These are phyloP conservation scores for Cheilosia scutellata DNA, from an alignment of 2,888 invertebrate genomes.

Conservation along the genomic window DNA sequence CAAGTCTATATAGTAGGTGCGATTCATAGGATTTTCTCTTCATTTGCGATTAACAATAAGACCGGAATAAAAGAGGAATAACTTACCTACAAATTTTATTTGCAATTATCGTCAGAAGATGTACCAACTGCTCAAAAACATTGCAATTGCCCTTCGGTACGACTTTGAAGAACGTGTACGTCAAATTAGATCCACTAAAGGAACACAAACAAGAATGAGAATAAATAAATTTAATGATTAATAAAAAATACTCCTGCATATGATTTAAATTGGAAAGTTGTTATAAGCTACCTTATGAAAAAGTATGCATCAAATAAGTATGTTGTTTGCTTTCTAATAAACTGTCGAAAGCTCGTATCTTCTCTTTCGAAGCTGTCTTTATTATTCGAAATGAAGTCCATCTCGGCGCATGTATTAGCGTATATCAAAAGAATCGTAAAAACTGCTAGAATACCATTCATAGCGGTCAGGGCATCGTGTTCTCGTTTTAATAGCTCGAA, in stretches of 20 bases:
- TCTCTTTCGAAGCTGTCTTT: constrained; percentile 17
- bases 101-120: constrained; percentile 85
- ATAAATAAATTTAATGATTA: not conserved
- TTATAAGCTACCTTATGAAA: constrained; percentile 85
- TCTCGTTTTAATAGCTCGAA: constrained; percentile 75
- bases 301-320: constrained; percentile 84
- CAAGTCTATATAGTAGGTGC: too few relatives aligned
- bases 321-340: constrained; percentile 73
- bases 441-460: constrained; percentile 82
- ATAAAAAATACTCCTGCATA: too few relatives aligned
- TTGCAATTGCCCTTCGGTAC: constrained; percentile 82
- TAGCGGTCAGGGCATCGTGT: constrained; percentile 59
- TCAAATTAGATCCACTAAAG: constrained; percentile 86
- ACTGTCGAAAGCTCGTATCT: constrained; percentile 77
- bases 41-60: too few relatives aligned
- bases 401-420: constrained; percentile 87
- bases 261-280: not conserved
- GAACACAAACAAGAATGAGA: not conserved
- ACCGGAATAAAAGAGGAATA: too few relatives aligned
- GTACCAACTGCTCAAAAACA: constrained; percentile 84
- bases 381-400: constrained; percentile 86
- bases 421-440: constrained; percentile 89
- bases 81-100: constrained; percentile 86
- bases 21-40: too few relatives aligned
- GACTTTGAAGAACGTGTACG: constrained; percentile 87